Percentiles rank a stretch among this genome's conserved stretches.
Evolutionary conservation across 2,888 invertebrate species (phyloP).

Genomic region (Euproctis similis): DNA sequence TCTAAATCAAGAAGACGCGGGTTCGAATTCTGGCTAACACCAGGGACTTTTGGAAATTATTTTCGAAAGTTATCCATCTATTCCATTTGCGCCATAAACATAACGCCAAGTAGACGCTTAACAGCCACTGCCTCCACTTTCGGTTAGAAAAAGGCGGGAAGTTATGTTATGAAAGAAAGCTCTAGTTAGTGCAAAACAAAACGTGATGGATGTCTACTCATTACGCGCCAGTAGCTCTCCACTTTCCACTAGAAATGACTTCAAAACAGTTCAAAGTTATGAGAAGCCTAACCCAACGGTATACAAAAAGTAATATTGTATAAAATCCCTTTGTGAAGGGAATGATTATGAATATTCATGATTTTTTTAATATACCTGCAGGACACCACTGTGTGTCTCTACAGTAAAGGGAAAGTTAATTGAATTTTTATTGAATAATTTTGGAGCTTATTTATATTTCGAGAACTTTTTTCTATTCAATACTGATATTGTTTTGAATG

Average conservation of each 20-base stretch:
- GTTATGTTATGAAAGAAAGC: too few species aligned
- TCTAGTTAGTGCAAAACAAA: too few species aligned
- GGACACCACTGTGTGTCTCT: conserved; percentile 14
- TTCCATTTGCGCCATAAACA: too few species aligned
- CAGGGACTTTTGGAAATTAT: too few species aligned
- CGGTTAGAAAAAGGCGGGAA: too few species aligned
- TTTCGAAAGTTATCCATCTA: too few species aligned
- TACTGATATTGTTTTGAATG: conserved; percentile 5
- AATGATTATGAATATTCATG: conserved; percentile 32
- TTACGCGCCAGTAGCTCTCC: neutral
- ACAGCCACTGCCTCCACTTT: too few species aligned
- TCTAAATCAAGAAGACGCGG: too few species aligned
- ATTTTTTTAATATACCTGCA: conserved; percentile 18
- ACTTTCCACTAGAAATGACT: conserved; percentile 13
- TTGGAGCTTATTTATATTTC: conserved; percentile 23
- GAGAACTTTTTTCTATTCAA: conserved; percentile 10
- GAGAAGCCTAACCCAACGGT: conserved; percentile 15
- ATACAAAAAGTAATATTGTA: conserved; percentile 17
- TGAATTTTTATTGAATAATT: conserved; percentile 29
- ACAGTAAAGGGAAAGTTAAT: conserved; percentile 29
- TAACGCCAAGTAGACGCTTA: too few species aligned
- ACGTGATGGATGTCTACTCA: neutral
- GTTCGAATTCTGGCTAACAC: too few species aligned
- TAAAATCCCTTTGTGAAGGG: conserved; percentile 22
- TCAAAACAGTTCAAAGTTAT: conserved; percentile 22